Evolutionary conservation across 2,113 vertebrate species (phyloP).

Genomic region (Lanius ludovicianus): DNA sequence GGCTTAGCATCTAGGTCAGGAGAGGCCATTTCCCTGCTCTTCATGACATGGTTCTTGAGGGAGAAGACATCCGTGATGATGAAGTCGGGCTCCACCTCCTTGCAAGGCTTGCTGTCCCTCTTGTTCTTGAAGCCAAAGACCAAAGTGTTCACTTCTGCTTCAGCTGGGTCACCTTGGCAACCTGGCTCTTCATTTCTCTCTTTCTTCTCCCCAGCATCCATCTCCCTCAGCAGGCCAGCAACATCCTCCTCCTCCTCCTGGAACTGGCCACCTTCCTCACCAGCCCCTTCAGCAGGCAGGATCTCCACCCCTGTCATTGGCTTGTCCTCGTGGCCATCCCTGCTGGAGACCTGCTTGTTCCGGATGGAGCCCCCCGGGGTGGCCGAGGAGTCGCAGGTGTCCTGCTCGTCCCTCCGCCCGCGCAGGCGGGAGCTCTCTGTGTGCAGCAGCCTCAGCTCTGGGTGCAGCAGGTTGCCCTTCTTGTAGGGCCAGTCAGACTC

Average conservation of each 20-base stretch:
- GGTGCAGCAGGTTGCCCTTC: conserved; percentile 83
- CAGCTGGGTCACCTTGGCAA: background rate
- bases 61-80: conserved; percentile 84
- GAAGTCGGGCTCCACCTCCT: conserved; percentile 77
- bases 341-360: background rate
- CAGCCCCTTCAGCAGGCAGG: conserved; percentile 29
- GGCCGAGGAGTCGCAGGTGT: background rate
- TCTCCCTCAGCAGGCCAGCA: conserved; percentile 43
- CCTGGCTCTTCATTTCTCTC: background rate
- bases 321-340: background rate
- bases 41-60: conserved; percentile 77
- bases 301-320: background rate
- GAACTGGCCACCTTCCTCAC: conserved; percentile 43
- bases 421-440: conserved; percentile 45
- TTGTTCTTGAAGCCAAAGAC: conserved; percentile 56
- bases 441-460: conserved; percentile 82
- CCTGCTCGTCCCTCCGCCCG: conserved; percentile 37
- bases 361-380: fast-evolving
- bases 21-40: conserved; percentile 54
- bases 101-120: conserved; percentile 71
- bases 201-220: conserved; percentile 49
- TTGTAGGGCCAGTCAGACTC: conserved; percentile 94
- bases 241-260: conserved; percentile 71
- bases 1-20: conserved; percentile 80
- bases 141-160: conserved; percentile 37